A percentile compares a stretch with the other conserved stretches of the same genome.
Conservation (phyloP, 2,888 invertebrate species). For the Alloplasta piceator region DNA sequence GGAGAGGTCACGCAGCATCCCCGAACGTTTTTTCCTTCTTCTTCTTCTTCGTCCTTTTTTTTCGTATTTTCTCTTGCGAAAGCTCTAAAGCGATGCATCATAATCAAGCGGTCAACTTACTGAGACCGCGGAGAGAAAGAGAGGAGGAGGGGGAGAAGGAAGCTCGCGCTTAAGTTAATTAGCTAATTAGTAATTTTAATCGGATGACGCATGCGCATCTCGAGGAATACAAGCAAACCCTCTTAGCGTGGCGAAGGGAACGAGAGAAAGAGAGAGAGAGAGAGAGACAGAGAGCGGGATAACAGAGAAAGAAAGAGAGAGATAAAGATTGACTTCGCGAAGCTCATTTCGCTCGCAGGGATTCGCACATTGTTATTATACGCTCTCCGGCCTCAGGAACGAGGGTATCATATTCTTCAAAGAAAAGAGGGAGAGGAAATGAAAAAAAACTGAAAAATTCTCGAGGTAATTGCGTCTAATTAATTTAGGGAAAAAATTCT, state of each 20-base stretch:
- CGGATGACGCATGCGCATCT: constrained; percentile 84
- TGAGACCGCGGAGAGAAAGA: constrained; percentile 45
- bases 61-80: constrained; percentile 38
- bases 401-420: constrained; percentile 63
- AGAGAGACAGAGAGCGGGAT: constrained; percentile 53
- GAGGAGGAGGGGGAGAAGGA: constrained; percentile 63
- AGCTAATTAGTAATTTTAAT: constrained; percentile 84
- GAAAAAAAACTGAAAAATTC: constrained; percentile 53
- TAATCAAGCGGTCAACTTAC: constrained; percentile 83
- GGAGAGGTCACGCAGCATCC: constrained; percentile 17
- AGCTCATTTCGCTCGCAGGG: constrained; percentile 56
- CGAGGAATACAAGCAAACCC: constrained; percentile 83
- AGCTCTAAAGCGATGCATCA: constrained; percentile 75
- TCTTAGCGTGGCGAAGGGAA: constrained; percentile 79
- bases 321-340: constrained; percentile 45
- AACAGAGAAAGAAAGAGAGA: constrained; percentile 45
- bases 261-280: constrained; percentile 51
- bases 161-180: constrained; percentile 81
- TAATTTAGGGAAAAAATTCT: constrained; percentile 82
- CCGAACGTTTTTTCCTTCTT: constrained; percentile 20
- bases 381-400: constrained; percentile 41
- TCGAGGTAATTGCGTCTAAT: constrained; percentile 80
- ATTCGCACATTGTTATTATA: constrained; percentile 54
- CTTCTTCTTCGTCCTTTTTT: constrained; percentile 1
- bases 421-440: constrained; percentile 38